Evolutionary conservation across 2,113 vertebrate species (phyloP), one percentile per base, ranked within the genome.

Genomic region (Dipodomys stephensi): DNA sequence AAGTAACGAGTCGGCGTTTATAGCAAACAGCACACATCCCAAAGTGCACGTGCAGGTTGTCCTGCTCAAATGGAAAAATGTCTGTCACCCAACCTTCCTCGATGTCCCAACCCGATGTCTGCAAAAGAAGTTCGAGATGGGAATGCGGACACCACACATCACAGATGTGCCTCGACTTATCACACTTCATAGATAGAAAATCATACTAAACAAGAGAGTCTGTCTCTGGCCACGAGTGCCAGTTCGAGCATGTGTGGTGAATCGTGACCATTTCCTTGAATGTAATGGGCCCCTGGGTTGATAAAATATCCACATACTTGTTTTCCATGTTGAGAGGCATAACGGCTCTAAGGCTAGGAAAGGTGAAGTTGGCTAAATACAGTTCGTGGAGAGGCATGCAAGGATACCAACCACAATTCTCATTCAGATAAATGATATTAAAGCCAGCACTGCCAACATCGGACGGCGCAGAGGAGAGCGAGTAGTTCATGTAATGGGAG

Each of bases 401-500:
- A 25, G 69, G 49, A n/a, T 18, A 67, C 22, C 73, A 64, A 11
- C 8, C 27, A 64, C 86, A 39, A 30, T 49, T n/a, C 78, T 83
- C 72, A 71, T 46, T 84, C 64, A 20, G 53, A 27, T 22, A 69
- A 57, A 18, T 32, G 23, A 10, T 32, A 27, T 39, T 81, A 57
- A 53, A 32, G 19, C 11, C 35, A 23, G 46, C 5, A 71, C 62
- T 28, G 92, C 83, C 80, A 10, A 0, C 6, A 2, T 28, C 64
- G 71, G 81, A 7, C 20, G 4, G 1, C 27, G 67, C 53, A 27
- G 77, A 86, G 79, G 80, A 60, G 73, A 69, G 28, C 53, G 15
- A 13, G 7, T 0, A 0, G 6, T 39, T 11, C 3, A 53, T 10
- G 0, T 4, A 27, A 23, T 4, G 27, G 20, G 32, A 35, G 30